A percentile compares a stretch with the other conserved stretches of the same genome.
These are phyloP conservation scores for Esox masquinongy DNA, from an alignment of 2,797 vertebrate species.

Conservation along the genomic window DNA sequence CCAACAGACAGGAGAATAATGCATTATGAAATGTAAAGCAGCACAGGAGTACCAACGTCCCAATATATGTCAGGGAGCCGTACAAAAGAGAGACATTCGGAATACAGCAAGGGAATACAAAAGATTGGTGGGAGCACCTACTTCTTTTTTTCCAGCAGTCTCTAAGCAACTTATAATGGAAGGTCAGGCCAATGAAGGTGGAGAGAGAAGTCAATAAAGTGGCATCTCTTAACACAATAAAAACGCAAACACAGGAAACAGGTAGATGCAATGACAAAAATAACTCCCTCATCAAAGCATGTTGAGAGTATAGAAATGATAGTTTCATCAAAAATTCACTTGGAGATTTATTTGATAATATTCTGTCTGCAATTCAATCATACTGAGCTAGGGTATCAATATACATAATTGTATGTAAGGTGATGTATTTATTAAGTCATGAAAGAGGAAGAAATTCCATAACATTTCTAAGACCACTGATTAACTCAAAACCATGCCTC, in stretches of 20 bases:
- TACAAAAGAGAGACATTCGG: conserved; percentile 44
- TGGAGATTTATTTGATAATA: too few relatives aligned
- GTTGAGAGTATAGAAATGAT: background rate
- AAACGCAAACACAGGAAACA: background rate
- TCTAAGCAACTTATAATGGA: conserved; percentile 98
- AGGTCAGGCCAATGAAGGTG: conserved; percentile 85
- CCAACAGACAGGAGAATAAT: background rate
- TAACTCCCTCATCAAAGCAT: background rate
- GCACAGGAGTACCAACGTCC: conserved; percentile 4
- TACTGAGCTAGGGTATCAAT: too few relatives aligned
- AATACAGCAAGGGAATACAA: conserved; percentile 72
- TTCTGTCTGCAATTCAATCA: too few relatives aligned
- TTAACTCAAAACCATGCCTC: too few relatives aligned
- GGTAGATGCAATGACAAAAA: background rate
- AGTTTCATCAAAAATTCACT: background rate
- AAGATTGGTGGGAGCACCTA: conserved; percentile 74
- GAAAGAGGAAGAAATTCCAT: too few relatives aligned
- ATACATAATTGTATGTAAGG: too few relatives aligned
- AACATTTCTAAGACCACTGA: too few relatives aligned
- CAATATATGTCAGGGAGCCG: conserved; percentile 55
- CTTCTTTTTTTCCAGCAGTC: conserved; percentile 83
- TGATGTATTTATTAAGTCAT: too few relatives aligned
- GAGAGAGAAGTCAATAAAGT: conserved; percentile 74
- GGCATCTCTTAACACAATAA: conserved; percentile 32
- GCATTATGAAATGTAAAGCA: conserved; percentile 25